Conservation (phyloP, 2,797 vertebrate species). For the Squalus acanthias region DNA sequence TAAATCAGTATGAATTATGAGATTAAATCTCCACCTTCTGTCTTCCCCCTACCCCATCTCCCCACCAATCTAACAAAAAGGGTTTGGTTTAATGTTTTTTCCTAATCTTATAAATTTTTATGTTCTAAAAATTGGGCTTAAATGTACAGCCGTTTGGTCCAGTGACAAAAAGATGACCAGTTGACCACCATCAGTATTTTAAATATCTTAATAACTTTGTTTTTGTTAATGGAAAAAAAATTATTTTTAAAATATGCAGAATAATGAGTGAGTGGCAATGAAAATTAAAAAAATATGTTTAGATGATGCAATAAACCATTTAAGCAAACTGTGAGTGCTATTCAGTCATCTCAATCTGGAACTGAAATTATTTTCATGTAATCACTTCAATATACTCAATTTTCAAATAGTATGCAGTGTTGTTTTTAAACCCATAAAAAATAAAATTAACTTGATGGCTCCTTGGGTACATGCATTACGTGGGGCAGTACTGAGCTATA, state of each 20-base stretch:
- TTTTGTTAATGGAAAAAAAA: not conserved
- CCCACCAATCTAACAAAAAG: not conserved
- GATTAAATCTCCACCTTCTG: not conserved
- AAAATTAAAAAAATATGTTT: not conserved
- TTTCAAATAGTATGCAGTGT: not conserved
- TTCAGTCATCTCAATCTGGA: not conserved
- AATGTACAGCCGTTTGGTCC: not conserved
- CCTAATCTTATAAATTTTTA: not conserved
- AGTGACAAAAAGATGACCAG: not conserved
- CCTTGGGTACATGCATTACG: not conserved
- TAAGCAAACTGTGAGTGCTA: not conserved
- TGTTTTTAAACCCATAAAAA: not conserved
- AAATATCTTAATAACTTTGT: not conserved
- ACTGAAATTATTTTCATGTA: not conserved
- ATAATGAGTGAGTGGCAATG: not conserved
- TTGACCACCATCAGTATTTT: not conserved
- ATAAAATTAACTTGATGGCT: not conserved
- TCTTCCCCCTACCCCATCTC: not conserved
- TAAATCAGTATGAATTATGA: not conserved
- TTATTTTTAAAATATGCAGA: not conserved
- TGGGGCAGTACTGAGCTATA: not conserved
- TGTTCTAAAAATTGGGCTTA: not conserved
- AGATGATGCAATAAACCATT: not conserved
- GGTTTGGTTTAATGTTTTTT: not conserved
- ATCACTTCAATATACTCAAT: not conserved